These are phyloP conservation scores for Dendroctonus valens DNA, from an alignment of 1,140 invertebrate species.

Conservation along the genomic window DNA sequence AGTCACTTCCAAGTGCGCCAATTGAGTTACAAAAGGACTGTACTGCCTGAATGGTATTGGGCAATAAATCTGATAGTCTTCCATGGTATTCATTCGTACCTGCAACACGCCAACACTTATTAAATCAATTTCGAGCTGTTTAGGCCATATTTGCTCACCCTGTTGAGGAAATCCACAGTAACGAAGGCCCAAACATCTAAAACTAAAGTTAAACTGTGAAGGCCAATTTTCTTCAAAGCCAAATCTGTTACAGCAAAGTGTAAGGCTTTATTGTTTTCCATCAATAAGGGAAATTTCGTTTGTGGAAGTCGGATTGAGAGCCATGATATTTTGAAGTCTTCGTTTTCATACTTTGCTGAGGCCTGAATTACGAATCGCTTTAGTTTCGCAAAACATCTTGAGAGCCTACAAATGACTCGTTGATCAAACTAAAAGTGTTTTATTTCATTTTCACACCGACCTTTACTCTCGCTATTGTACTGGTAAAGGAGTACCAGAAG, in stretches of 20 bases:
- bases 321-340: slow-evolving; percentile 69
- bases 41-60: slow-evolving; percentile 80
- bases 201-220: slow-evolving; percentile 68
- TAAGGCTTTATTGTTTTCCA: slow-evolving; percentile 49
- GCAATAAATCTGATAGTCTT: slow-evolving; percentile 75
- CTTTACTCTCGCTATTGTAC: slow-evolving; percentile 60
- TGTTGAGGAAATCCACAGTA: slow-evolving; percentile 78
- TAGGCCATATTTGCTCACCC: slow-evolving; percentile 54
- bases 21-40: slow-evolving; percentile 63
- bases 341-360: slow-evolving; percentile 67
- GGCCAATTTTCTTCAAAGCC: slow-evolving; percentile 65
- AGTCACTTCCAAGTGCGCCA: slow-evolving; percentile 66
- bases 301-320: slow-evolving; percentile 64
- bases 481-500: slow-evolving; percentile 60
- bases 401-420: slow-evolving; percentile 17
- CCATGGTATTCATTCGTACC: slow-evolving; percentile 84
- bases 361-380: slow-evolving; percentile 63
- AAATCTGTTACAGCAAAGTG: slow-evolving; percentile 72
- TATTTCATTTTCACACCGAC: slow-evolving; percentile 37
- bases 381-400: slow-evolving; percentile 60
- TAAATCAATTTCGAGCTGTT: no score
- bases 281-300: slow-evolving; percentile 20
- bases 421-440: no score
- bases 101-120: slow-evolving; percentile 45
- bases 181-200: slow-evolving; percentile 66